Percentiles rank a stretch among this genome's conserved stretches.
Conservation (phyloP, 2,888 invertebrate species). For the Syrista parreyssii region DNA sequence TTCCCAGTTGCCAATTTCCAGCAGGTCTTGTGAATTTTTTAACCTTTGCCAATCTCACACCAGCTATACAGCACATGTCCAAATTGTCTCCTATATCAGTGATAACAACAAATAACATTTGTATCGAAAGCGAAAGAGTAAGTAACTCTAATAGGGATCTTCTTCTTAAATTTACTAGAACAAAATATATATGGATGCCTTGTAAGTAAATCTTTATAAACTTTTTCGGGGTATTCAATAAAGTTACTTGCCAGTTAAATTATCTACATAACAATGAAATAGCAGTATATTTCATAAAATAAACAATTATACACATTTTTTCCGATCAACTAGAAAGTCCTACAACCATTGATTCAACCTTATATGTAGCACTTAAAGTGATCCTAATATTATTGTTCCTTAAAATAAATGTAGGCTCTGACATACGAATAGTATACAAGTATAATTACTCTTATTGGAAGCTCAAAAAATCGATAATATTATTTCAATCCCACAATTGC, state of each 20-base stretch:
- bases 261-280: background rate
- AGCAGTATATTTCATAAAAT: background rate
- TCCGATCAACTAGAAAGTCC: background rate
- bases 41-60: constrained; percentile 22
- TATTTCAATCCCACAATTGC: background rate
- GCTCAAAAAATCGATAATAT: background rate
- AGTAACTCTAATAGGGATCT: background rate
- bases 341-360: background rate
- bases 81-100: background rate
- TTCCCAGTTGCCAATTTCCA: constrained; percentile 32
- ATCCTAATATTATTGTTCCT: background rate
- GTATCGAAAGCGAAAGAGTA: background rate
- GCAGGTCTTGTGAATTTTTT: constrained; percentile 31
- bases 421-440: background rate
- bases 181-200: background rate
- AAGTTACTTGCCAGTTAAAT: background rate
- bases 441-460: background rate
- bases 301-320: background rate
- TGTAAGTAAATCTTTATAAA: background rate
- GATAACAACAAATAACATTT: background rate
- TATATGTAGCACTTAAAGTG: background rate
- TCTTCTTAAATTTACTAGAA: background rate
- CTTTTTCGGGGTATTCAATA: no score
- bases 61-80: background rate
- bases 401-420: background rate